phyloP scores from a whole-genome alignment of 1,140 invertebrate genomes.

The Antheraea pernyi region DNA sequence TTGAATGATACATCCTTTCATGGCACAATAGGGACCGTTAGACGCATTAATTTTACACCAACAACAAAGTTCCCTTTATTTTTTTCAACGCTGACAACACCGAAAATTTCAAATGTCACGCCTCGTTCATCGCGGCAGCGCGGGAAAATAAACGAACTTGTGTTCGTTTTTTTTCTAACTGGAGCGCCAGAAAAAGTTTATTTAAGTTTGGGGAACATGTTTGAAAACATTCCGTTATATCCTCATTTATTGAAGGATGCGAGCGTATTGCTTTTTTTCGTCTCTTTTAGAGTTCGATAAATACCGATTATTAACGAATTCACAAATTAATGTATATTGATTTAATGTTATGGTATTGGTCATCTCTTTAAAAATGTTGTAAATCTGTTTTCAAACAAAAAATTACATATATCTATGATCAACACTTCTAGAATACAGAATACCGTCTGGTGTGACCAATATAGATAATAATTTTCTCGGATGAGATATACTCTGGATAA shows the following conservation, averaged over 20 bases:
- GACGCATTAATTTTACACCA: conserved; percentile 59
- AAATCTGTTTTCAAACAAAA: no score
- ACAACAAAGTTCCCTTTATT: conserved; percentile 51
- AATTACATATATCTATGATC: no score
- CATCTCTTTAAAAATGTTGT: no score
- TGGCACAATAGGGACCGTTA: conserved; percentile 56
- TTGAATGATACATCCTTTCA: conserved; percentile 41
- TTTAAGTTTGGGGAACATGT: conserved; percentile 49
- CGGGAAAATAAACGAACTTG: conserved; percentile 57
- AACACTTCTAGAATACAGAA: no score
- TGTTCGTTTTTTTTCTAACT: conserved; percentile 42
- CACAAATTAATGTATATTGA: not conserved
- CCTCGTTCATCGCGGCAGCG: conserved; percentile 57
- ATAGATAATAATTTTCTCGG: no score
- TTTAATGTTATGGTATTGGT: not conserved
- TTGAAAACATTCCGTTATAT: conserved; percentile 51
- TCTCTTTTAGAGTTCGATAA: not conserved
- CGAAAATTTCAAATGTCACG: conserved; percentile 66
- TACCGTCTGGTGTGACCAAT: no score
- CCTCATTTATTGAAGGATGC: conserved; percentile 50
- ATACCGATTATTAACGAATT: not conserved
- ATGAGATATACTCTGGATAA: no score
- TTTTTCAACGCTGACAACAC: conserved; percentile 60
- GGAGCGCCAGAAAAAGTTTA: conserved; percentile 52
- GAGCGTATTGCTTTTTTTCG: conserved; percentile 26